Percentiles rank a stretch among this genome's conserved stretches.
Evolutionary conservation across 2,797 vertebrate species (phyloP).

Genomic region (Sciaenops ocellatus): DNA sequence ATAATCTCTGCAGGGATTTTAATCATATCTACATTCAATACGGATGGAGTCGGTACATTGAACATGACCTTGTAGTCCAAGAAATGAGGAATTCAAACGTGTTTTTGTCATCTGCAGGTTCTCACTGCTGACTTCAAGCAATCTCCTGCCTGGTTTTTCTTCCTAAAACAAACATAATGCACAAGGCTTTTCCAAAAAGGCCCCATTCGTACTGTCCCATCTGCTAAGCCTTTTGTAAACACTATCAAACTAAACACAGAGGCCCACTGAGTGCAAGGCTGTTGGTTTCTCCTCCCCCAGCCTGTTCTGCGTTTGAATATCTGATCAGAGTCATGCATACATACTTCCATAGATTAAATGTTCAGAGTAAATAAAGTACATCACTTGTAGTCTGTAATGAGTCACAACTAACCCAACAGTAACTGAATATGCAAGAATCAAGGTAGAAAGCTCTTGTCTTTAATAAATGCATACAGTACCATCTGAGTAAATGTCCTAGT

Average conservation of each 20-base stretch:
- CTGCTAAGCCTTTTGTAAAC: slow-evolving; percentile 63
- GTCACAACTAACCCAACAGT: not conserved
- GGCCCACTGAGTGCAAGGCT: slow-evolving; percentile 44
- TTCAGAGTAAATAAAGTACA: not conserved
- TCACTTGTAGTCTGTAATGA: not conserved
- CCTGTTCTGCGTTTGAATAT: slow-evolving; percentile 35
- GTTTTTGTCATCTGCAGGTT: slow-evolving; percentile 36
- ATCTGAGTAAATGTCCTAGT: not conserved
- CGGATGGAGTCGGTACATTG: not conserved
- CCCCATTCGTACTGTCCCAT: slow-evolving; percentile 46
- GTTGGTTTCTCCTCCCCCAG: slow-evolving; percentile 21
- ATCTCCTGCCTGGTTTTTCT: slow-evolving; percentile 26
- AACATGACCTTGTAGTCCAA: slow-evolving; percentile 1
- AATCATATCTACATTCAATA: not conserved
- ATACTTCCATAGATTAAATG: slow-evolving; percentile 18
- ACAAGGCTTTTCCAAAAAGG: slow-evolving; percentile 41
- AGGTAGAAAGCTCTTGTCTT: not conserved
- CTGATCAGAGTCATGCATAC: slow-evolving; percentile 17
- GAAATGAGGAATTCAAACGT: slow-evolving; percentile 20
- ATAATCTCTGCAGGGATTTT: slow-evolving; percentile 13
- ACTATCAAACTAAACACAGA: slow-evolving; percentile 53
- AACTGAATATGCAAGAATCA: not conserved
- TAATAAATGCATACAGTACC: not conserved
- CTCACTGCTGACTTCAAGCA: slow-evolving; percentile 9
- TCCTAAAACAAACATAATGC: slow-evolving; percentile 39